These are phyloP conservation scores for chimpanzee (Pan troglodytes) DNA, from an alignment of 2,113 vertebrate species.

Conservation along the genomic window NHGRI_mPanTro3-v2.1_pri NC_072411.2:20448001-20448500, in stretches of 20 bases:
- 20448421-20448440: slow-evolving; percentile 34
- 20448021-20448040: not conserved
- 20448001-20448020: not conserved
- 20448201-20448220: not conserved
- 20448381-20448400: not conserved
- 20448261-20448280: not conserved
- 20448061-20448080: slow-evolving; percentile 22
- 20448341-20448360: slow-evolving; percentile 4
- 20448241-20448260: not conserved
- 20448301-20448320: not conserved
- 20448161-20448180: not conserved
- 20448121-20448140: slow-evolving; percentile 26
- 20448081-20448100: not conserved
- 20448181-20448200: not conserved
- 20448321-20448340: not conserved
- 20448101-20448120: not conserved
- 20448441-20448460: not conserved
- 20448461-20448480: slow-evolving; percentile 37
- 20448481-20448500: slow-evolving; percentile 17
- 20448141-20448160: slow-evolving; percentile 17
- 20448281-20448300: not conserved
- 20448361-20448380: slow-evolving; percentile 27
- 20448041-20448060: slow-evolving; percentile 26
- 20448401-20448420: not conserved
- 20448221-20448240: not conserved